Evolutionary conservation across 2,888 invertebrate species (phyloP).

Genomic region (Thereva nobilitata): DNA sequence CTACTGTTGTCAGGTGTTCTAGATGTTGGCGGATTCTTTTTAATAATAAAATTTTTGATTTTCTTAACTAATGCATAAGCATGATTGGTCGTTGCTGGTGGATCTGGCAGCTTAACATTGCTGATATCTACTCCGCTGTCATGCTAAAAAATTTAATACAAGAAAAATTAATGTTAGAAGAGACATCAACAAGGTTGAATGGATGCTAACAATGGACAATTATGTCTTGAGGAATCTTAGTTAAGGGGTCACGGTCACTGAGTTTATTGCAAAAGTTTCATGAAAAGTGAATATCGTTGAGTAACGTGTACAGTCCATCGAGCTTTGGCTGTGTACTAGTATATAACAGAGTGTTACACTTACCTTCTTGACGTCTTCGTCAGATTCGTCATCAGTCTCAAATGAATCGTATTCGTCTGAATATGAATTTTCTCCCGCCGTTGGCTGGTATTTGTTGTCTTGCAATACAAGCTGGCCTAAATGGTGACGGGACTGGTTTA

Average conservation of each 20-base stretch:
- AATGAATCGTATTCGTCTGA: slow-evolving; percentile 73
- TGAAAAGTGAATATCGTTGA: slow-evolving; percentile 16
- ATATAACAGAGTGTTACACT: slow-evolving; percentile 28
- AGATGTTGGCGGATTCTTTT: slow-evolving; percentile 50
- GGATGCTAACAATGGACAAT: slow-evolving; percentile 4
- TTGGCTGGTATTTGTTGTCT: slow-evolving; percentile 4
- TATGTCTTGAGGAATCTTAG: not conserved
- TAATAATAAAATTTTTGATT: slow-evolving; percentile 66
- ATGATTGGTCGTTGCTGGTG: slow-evolving; percentile 62
- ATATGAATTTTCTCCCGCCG: slow-evolving; percentile 48
- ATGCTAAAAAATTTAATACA: slow-evolving; percentile 49
- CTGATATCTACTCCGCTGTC: slow-evolving; percentile 61
- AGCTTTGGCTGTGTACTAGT: too few species aligned
- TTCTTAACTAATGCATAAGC: slow-evolving; percentile 72
- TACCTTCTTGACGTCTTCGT: slow-evolving; percentile 53
- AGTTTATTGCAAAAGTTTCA: slow-evolving; percentile 9
- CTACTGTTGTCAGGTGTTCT: slow-evolving; percentile 47
- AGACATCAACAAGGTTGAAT: slow-evolving; percentile 5
- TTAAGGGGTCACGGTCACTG: slow-evolving; percentile 22
- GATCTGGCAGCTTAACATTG: slow-evolving; percentile 64
- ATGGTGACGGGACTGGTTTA: not conserved
- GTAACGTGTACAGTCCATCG: too few species aligned
- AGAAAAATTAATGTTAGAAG: slow-evolving; percentile 12
- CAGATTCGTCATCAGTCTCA: slow-evolving; percentile 66
- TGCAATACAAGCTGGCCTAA: slow-evolving; percentile 5